Evolutionary conservation across 2,113 vertebrate genomes (phyloP), one percentile per base, ranked within the genome.

Genomic region (Gymnarchus niloticus): DNA sequence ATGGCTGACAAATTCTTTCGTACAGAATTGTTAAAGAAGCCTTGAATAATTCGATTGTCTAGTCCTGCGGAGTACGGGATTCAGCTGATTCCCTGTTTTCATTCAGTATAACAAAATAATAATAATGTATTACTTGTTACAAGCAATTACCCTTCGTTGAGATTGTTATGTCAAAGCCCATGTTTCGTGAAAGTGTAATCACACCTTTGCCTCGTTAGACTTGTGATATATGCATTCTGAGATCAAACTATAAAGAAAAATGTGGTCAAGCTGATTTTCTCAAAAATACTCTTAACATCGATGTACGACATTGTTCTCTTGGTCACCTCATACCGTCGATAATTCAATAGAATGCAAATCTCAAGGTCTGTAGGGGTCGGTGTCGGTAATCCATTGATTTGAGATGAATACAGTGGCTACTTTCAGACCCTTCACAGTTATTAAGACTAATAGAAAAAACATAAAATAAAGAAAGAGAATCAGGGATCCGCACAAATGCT

Each of bases 391-490:
- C 93, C 91, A 95, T 95, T 94, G 94, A 94, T 94, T 94, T 92
- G 92, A 89, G 92, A 94, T 95, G 94, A 95, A 95, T 94, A 94
- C 93, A 94, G 94, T 94, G 94, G 91, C 93, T 94, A 94, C 94
- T 94, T 91, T 91, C 91, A 91, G 93, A 89, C 90, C 88, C 94
- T 95, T 93, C 93, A 93, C 91, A 90, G 91, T 94, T 94, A 94
- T 94, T 94, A 94, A 92, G 89, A 92, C 93, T 93, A 94, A 94
- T 93, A 93, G 92, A 94, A 92, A 87, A 93, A 93, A 92, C 91
- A 93, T 92, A 92, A 94, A 95, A 94, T 93, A 92, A 93, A 91
- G 87, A 83, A 69, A 87, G 89, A 93, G 92, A 90, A 89, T 89
- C 91, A 89, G 85, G 87, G 90, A 89, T 90, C 91, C 37, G 86